Evolutionary conservation across 2,797 vertebrate species (phyloP), one percentile per base, ranked within the genome.

Genomic region (Coendou prehensilis): DNA sequence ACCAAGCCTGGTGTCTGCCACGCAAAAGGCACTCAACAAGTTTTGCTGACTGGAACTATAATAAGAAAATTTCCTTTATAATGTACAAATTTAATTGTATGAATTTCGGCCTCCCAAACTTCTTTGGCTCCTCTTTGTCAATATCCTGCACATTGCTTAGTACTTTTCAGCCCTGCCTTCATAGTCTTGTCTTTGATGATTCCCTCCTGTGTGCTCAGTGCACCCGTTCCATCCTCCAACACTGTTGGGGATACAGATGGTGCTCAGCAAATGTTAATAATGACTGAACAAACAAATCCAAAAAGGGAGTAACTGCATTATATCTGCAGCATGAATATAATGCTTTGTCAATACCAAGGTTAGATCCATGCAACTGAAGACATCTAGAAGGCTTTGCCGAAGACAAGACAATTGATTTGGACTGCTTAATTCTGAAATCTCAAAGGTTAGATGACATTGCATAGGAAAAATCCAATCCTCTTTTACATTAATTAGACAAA

Each of bases 401-500:
- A 95, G 82, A 59, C n/a, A 84, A 59, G 86, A 54, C 20, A 67
- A 93, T 26, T 93, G 89, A 95, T 84, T 37, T 79, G 71, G 41
- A 64, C 52, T 52, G 45, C 57, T 75, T 59, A 89, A 76, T 41
- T 85, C 33, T 91, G 89, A 93, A 96, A 86, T 92, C 90, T 54
- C 82, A 94, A 93, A 89, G 95, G 23, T 76, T 56, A 79, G 92
- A 96, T 94, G 94, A 95, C 90, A 95, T 50, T 90, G 92, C 91
- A 84, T 26, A 61, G 67, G 84, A 80, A 93, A 96, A 81, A 96
- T 56, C 87, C 95, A 96, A 67, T 89, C 47, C 14, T 61, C 67
- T 80, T 97, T 96, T 76, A 56, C 93, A 97, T 95, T 96, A 98
- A 95, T 97, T 97, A 98, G 85, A 93, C 84, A 91, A 91, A 94